Evolutionary conservation across 1,140 invertebrate genomes (phyloP).

Genomic region (Aleiodes sp.): DNA sequence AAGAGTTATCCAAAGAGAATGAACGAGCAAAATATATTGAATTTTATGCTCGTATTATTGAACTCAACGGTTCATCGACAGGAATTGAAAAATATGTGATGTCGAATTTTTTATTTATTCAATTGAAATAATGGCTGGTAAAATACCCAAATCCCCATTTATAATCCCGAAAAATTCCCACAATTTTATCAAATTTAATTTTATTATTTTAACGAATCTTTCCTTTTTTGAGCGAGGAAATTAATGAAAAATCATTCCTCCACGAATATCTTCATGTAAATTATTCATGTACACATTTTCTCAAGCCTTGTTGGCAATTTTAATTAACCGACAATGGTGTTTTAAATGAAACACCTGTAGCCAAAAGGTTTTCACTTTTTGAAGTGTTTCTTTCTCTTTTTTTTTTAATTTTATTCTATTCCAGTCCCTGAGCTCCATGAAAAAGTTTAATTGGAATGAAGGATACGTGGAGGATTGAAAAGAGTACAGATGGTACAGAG

Average conservation of each 20-base stretch:
- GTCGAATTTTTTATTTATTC: background rate
- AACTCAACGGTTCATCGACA: background rate
- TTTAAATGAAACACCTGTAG: conserved; percentile 37
- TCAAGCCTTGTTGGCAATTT: conserved; percentile 12
- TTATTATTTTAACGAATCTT: too few species aligned
- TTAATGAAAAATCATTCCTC: too few species aligned
- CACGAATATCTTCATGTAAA: too few species aligned
- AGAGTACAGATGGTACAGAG: background rate
- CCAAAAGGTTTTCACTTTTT: conserved; percentile 3
- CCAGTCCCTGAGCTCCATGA: conserved; percentile 17
- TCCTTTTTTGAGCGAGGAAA: too few species aligned
- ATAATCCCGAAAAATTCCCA: too few species aligned
- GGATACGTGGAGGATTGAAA: conserved; percentile 26
- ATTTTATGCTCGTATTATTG: background rate
- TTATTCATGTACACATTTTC: too few species aligned
- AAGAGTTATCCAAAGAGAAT: too few species aligned
- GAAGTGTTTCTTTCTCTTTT: background rate
- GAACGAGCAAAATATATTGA: background rate
- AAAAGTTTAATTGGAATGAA: conserved; percentile 37
- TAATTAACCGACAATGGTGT: conserved; percentile 34
- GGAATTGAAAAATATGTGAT: background rate
- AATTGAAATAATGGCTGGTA: background rate
- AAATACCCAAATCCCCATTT: too few species aligned
- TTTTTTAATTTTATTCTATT: background rate
- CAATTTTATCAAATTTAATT: too few species aligned